Percentiles rank a stretch among this genome's conserved stretches.
phyloP scores from a whole-genome alignment of 2,113 vertebrate genomes.

The Pelobates fuscus region DNA sequence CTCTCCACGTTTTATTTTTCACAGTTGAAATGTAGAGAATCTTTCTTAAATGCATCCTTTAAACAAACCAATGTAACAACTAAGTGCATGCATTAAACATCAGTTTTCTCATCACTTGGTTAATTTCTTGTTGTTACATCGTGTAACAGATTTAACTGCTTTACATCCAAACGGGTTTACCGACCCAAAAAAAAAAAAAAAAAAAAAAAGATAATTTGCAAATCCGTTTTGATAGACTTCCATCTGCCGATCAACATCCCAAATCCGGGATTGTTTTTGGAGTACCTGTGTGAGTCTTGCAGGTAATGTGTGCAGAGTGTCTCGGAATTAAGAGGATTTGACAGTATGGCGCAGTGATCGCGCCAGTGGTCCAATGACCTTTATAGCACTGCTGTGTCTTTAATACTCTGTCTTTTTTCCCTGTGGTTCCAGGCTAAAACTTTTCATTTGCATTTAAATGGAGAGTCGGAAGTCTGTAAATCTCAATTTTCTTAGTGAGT shows the following conservation, averaged over 20 bases:
- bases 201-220: too few species aligned
- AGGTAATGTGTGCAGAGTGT: neutral
- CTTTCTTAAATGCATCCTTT: neutral
- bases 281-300: rapidly evolving
- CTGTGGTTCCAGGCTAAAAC: constrained; percentile 51
- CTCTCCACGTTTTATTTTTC: neutral
- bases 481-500: constrained; percentile 58
- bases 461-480: constrained; percentile 66
- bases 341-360: rapidly evolving
- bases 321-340: neutral
- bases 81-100: neutral
- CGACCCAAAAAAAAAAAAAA: neutral
- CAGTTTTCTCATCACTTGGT: neutral
- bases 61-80: neutral
- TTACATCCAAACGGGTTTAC: neutral
- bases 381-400: constrained; percentile 8
- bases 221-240: too few species aligned
- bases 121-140: neutral
- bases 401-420: constrained; percentile 58
- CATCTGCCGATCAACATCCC: neutral
- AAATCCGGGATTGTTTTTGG: neutral
- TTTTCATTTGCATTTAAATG: constrained; percentile 74
- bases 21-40: neutral
- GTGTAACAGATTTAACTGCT: neutral
- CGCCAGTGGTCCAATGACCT: neutral